Percentiles rank a stretch among this genome's conserved stretches.
phyloP scores from a whole-genome alignment of 30 jellyfish, hydroid and myxozoan species.

The Aurelia aurita complex sp. Pacific region DNA sequence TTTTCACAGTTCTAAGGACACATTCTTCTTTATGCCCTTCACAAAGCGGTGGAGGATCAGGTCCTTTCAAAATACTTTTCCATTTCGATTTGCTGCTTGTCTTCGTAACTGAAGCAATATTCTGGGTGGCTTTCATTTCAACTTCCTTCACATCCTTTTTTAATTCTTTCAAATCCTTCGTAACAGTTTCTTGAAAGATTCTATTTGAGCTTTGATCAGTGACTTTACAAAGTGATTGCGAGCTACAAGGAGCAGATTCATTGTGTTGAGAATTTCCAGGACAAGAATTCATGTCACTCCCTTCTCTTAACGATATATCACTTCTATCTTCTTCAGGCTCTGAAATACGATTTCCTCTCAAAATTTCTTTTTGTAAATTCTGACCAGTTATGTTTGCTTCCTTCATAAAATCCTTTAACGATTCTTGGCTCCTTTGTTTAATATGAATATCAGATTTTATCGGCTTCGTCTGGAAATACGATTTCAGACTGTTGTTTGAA shows the following conservation, averaged over 20 bases:
- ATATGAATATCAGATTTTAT: not conserved
- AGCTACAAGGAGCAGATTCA: not conserved
- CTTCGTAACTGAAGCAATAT: no score
- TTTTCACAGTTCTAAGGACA: slow-evolving; percentile 93
- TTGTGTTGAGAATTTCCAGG: not conserved
- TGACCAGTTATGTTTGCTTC: slow-evolving; percentile 30
- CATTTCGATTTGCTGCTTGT: slow-evolving; percentile 22
- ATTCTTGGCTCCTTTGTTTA: not conserved
- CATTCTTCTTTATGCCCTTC: slow-evolving; percentile 90
- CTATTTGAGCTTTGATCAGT: not conserved
- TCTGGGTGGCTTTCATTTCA: not conserved
- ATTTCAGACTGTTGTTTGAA: not conserved
- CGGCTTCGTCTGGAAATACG: slow-evolving; percentile 36
- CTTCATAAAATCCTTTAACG: not conserved
- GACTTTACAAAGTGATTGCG: not conserved
- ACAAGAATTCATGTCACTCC: not conserved
- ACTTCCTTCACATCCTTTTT: not conserved
- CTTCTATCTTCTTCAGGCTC: not conserved
- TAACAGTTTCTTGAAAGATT: not conserved
- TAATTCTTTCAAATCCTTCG: not conserved
- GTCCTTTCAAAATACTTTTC: slow-evolving; percentile 94
- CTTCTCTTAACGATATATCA: not conserved
- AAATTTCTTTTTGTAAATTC: slow-evolving; percentile 6
- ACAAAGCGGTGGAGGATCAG: slow-evolving; percentile 89
- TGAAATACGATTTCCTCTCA: not conserved